Conservation (phyloP, 2,888 invertebrate species). For the Eremobia ochroleuca region DNA sequence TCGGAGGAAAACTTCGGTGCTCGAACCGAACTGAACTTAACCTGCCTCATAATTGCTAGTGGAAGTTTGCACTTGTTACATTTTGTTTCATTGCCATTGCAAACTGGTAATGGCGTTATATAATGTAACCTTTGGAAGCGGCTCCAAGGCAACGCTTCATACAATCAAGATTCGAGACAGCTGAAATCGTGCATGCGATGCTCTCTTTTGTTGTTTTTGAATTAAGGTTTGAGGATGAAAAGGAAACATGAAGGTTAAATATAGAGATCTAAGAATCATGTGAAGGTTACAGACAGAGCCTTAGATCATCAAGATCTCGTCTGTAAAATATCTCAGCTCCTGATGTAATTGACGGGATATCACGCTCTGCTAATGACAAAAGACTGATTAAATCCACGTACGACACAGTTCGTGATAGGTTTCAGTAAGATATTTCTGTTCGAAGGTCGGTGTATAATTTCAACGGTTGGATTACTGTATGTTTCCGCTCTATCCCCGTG, state of each 20-base stretch:
- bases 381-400: constrained; percentile 41
- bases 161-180: constrained; percentile 65
- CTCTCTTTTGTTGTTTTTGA: constrained; percentile 46
- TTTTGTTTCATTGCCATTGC: constrained; percentile 70
- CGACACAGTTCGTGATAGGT: constrained; percentile 52
- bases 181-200: constrained; percentile 58
- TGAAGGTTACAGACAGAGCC: constrained; percentile 16
- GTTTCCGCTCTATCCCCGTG: constrained; percentile 67
- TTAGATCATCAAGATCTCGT: neutral
- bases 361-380: constrained; percentile 31
- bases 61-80: constrained; percentile 61
- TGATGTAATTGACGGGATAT: constrained; percentile 9
- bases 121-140: constrained; percentile 65
- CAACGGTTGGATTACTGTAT: constrained; percentile 69
- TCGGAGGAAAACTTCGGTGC: constrained; percentile 61
- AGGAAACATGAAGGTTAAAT: constrained; percentile 16
- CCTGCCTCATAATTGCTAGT: constrained; percentile 64
- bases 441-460: constrained; percentile 68
- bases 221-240: constrained; percentile 36
- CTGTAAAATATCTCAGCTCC: neutral
- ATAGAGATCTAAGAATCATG: neutral
- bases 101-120: constrained; percentile 67
- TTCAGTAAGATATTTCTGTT: constrained; percentile 59
- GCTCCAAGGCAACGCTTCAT: constrained; percentile 50
- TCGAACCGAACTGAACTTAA: constrained; percentile 59